Conservation (phyloP, 1,140 invertebrate genomes). For the Drosophila auraria region DNA sequence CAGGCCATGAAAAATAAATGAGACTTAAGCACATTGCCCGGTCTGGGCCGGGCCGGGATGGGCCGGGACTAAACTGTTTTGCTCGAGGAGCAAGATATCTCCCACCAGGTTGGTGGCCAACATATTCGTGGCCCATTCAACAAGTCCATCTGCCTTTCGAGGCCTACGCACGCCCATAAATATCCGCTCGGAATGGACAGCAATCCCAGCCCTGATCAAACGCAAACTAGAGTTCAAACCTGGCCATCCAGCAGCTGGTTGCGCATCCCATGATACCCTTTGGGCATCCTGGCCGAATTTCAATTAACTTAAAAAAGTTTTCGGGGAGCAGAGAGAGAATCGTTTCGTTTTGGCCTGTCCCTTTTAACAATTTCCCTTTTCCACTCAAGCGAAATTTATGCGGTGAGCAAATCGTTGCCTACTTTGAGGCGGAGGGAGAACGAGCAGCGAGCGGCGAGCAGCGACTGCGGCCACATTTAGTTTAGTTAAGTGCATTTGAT, state of each 20-base stretch:
- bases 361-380: constrained; percentile 49
- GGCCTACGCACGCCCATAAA: constrained; percentile 71
- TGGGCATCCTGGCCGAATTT: constrained; percentile 39
- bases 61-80: constrained; percentile 44
- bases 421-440: constrained; percentile 33
- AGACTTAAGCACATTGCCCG: constrained; percentile 78
- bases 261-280: constrained; percentile 9
- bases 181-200: constrained; percentile 41
- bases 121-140: constrained; percentile 58
- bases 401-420: constrained; percentile 60
- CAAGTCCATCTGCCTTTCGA: constrained; percentile 50
- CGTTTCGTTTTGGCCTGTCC: constrained; percentile 39
- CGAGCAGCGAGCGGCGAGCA: constrained; percentile 8
- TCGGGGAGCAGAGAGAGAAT: constrained; percentile 7
- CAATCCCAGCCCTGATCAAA: constrained; percentile 41
- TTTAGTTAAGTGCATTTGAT: constrained; percentile 83
- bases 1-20: constrained; percentile 83
- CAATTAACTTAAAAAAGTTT: constrained; percentile 81
- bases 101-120: constrained; percentile 1
- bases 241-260: neutral
- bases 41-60: constrained; percentile 8
- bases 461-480: constrained; percentile 55
- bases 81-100: constrained; percentile 6
- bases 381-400: constrained; percentile 50
- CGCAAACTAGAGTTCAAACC: constrained; percentile 37